A percentile compares a stretch with the other conserved stretches of the same genome.
These are phyloP conservation scores for Glaucopsyche alexis DNA, from an alignment of 2,888 invertebrate species.

Conservation along the genomic window DNA sequence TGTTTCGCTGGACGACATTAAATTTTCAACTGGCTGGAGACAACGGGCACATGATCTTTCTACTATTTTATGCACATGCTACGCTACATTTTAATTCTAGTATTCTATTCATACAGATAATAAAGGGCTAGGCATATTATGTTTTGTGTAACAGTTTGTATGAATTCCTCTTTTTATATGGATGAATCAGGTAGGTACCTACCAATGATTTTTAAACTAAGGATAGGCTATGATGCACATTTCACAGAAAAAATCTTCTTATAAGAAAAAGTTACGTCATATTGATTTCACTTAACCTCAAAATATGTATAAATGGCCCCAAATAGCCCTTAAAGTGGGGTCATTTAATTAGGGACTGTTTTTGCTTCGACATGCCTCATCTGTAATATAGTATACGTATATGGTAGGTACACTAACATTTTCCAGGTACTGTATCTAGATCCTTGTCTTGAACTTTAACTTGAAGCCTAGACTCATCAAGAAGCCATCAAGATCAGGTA, in stretches of 20 bases:
- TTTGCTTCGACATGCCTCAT: too few species aligned
- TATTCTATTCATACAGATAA: slow-evolving; percentile 11
- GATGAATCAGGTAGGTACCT: too few species aligned
- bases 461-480: background rate
- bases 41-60: slow-evolving; percentile 1
- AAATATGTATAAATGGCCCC: too few species aligned
- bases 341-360: too few species aligned
- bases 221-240: too few species aligned
- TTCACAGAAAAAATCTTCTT: too few species aligned
- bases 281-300: too few species aligned
- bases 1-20: slow-evolving; percentile 22
- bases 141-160: background rate
- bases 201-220: too few species aligned
- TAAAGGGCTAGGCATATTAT: background rate
- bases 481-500: background rate
- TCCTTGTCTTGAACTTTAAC: background rate
- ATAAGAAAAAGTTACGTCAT: too few species aligned
- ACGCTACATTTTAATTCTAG: slow-evolving; percentile 13
- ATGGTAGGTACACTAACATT: background rate
- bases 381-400: too few species aligned
- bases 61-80: background rate
- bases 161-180: background rate
- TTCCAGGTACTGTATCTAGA: background rate
- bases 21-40: slow-evolving; percentile 17
- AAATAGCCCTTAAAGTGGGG: too few species aligned